Evolutionary conservation across 2,113 vertebrate genomes (phyloP), one percentile per base, ranked within the genome.

Genomic region (Ancistrus triradiatus): DNA sequence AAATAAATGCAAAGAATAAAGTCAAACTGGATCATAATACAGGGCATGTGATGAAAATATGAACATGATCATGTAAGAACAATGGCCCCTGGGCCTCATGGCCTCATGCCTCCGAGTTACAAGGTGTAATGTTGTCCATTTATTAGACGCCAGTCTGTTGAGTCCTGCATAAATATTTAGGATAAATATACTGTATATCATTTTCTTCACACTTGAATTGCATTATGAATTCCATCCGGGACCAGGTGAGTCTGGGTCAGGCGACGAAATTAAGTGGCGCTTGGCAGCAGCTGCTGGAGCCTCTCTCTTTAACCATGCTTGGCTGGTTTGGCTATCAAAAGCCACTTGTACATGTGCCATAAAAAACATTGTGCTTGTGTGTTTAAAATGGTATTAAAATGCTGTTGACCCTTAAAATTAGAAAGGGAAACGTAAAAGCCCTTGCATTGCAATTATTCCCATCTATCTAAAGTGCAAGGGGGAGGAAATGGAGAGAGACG

Each of bases 251-350:
- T 80, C 66, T 84, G 89, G 95, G 95, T 98, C 96, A 98, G 88
- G 81, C 85, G 90, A 93, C 88, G 91, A 91, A 93, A 97, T 98
- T 95, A 97, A 92, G 90, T 85, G 88, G 88, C 88, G 87, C 85
- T 83, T 89, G 92, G 93, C 91, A 93, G 92, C 96, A 95, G 93
- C 94, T 97, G 95, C 91, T 90, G 74, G 86, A 88, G 83, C 87
- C 88, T 82, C 81, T 88, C 89, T 92, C 90, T 97, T 97, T 97
- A 96, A 93, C 91, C 94, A 95, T 92, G 95, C 93, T 95, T 96
- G 91, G 90, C 82, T 93, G 95, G 89, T 93, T 96, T 92, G 92
- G 89, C 93, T 93, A 97, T 96, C 94, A 97, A 92, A 74, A 84
- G 88, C 85, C 86, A 90, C 90, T 85, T 91, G 92, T 92, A 93